These are phyloP conservation scores for Diglossa cyanea DNA, from an alignment of 2,797 vertebrate genomes.

Conservation along the genomic window DNA sequence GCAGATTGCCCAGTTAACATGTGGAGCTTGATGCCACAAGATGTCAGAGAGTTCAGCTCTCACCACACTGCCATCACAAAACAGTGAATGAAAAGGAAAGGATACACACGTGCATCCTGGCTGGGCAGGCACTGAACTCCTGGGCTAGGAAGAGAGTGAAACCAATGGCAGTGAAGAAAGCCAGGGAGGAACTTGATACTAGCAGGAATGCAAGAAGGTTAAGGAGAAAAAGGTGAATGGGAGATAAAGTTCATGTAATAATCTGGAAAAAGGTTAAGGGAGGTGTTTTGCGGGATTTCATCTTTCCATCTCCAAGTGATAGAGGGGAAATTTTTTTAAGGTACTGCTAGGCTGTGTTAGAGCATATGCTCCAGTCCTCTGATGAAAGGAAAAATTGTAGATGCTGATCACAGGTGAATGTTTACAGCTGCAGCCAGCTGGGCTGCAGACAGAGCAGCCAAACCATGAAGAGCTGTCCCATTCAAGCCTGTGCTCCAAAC, in stretches of 20 bases:
- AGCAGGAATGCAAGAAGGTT: neutral
- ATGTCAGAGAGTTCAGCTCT: neutral
- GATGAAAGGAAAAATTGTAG: neutral
- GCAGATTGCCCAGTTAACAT: neutral
- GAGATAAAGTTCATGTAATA: neutral
- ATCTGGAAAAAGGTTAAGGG: neutral
- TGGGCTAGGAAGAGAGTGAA: neutral
- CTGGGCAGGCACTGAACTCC: neutral
- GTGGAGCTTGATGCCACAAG: neutral
- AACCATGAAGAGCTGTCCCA: neutral
- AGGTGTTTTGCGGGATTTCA: neutral
- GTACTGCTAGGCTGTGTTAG: neutral
- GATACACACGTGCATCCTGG: neutral
- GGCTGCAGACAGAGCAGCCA: neutral
- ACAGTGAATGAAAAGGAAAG: neutral
- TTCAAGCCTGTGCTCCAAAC: neutral
- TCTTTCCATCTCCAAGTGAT: neutral
- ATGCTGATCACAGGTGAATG: neutral
- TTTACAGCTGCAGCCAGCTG: neutral
- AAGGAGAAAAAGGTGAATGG: neutral
- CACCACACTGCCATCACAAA: rapidly evolving
- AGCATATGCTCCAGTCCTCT: neutral
- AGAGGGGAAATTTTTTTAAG: neutral
- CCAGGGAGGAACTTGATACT: neutral
- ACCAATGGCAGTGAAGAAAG: neutral